Evolutionary conservation across 2,797 vertebrate species (phyloP), one percentile per base, ranked within the genome.

Genomic region (Clarias pachynema): DNA sequence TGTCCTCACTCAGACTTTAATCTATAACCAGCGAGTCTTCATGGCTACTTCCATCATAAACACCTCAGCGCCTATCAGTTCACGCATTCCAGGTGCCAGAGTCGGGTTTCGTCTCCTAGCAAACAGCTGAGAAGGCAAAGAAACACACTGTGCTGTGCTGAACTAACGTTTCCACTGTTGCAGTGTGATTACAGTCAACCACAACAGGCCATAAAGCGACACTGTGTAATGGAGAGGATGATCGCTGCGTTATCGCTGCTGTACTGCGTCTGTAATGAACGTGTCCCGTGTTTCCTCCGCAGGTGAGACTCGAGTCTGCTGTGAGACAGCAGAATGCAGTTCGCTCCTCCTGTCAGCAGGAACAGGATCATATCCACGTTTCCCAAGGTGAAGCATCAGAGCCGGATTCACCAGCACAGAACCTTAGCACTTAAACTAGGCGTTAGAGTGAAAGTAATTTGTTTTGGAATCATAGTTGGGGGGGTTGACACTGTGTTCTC

Each of bases 291-390:
- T 88, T 88, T 34, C 68, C 22, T 75, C 90, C 89, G 88, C 86
- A 93, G 82, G 40, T 62, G 8, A 95, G 65, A 82, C 59, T 44
- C 70, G 62, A 15, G 29, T 77, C 14, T 73, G 65, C 77, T 94
- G 94, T 91, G 89, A 86, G 91, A 93, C 57, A 92, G 86, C 75
- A 90, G 92, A 83, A 93, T 91, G 87, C 89, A 91, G 60, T 91
- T 94, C 74, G 86, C 90, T 29, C 91, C 94, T 0, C 94, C 95
- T 0, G 94, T 97, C 87, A 95, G 94, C 29, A 95, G 91, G 82
- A 95, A 96, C 92, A 95, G 96, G 81, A 84, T 95, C 89, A 95
- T 98, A 87, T 89, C 92, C 74, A 93, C 91, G 57, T 96, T 97
- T 88, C 97, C 97, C 62, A 95, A 97, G 96, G 97, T 97, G 94